A percentile compares a stretch with the other conserved stretches of the same genome.
phyloP scores from a whole-genome alignment of 2,888 invertebrate species.

The Diarsia brunnea region DNA sequence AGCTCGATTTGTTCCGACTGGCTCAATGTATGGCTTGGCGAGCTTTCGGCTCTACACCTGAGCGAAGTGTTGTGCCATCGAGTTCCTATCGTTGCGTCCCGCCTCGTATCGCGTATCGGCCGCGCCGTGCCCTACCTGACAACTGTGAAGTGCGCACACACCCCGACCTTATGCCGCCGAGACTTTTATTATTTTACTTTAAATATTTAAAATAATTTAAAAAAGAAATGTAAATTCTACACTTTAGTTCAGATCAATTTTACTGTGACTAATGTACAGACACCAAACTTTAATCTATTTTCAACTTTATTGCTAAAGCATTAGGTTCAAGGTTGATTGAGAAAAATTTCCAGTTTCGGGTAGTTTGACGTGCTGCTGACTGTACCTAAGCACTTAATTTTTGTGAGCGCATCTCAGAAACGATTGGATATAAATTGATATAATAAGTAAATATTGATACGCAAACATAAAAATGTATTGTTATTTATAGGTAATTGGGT shows the following conservation, averaged over 20 bases:
- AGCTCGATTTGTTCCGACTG: constrained; percentile 1
- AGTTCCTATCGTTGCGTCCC: constrained; percentile 32
- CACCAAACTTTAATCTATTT: too few relatives aligned
- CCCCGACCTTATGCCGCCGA: background rate
- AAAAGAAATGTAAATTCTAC: background rate
- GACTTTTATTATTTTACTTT: background rate
- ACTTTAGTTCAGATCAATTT: background rate
- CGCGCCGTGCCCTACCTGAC: background rate
- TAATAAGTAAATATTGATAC: too few relatives aligned
- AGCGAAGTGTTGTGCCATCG: constrained; percentile 22
- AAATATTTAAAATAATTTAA: background rate
- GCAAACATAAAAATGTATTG: background rate
- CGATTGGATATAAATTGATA: too few relatives aligned
- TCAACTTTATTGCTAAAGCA: too few relatives aligned
- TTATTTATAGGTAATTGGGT: background rate
- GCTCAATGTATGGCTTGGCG: constrained; percentile 1
- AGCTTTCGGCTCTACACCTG: background rate
- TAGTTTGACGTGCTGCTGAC: too few relatives aligned
- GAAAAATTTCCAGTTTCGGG: too few relatives aligned
- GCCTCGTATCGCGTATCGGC: background rate
- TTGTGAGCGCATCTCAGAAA: background rate
- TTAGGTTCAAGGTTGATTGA: too few relatives aligned
- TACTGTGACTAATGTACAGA: background rate
- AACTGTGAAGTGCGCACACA: background rate
- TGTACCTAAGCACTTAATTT: background rate